These are phyloP conservation scores for mouse (Mus musculus) DNA, from an alignment of 2,113 vertebrate genomes.

Conservation along the genomic window DNA sequence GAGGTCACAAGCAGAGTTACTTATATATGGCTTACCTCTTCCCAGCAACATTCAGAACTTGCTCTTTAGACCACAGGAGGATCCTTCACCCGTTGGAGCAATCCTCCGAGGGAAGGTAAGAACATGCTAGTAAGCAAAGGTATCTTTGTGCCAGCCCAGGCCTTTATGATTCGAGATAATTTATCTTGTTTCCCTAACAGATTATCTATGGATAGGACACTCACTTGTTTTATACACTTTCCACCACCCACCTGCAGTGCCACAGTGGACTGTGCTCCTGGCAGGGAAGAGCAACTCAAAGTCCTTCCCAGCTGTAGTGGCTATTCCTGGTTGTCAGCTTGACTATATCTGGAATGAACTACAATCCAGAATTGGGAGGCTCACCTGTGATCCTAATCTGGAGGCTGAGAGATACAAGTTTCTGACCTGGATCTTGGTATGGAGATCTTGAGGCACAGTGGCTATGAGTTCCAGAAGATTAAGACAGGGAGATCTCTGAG, in stretches of 20 bases:
- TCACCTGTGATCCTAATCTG: no score
- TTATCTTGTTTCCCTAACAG: constrained; percentile 31
- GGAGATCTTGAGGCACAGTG: no score
- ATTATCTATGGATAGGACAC: background rate
- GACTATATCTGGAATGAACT: no score
- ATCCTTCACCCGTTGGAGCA: background rate
- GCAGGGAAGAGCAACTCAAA: background rate
- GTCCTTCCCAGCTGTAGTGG: background rate
- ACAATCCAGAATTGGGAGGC: no score
- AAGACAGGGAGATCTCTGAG: no score
- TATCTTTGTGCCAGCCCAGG: background rate
- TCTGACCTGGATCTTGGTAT: no score
- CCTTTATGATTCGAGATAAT: background rate
- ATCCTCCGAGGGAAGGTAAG: background rate
- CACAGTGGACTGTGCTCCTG: background rate
- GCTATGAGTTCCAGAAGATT: no score
- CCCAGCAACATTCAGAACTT: background rate
- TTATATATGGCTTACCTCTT: background rate
- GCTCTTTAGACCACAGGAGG: background rate
- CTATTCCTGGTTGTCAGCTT: no score
- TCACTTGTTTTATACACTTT: background rate
- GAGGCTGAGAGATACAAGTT: no score
- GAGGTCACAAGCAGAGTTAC: background rate
- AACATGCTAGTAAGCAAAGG: background rate
- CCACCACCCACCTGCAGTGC: background rate